These are phyloP conservation scores for Mamestra brassicae DNA, from an alignment of 2,888 invertebrate species.

Conservation along the genomic window DNA sequence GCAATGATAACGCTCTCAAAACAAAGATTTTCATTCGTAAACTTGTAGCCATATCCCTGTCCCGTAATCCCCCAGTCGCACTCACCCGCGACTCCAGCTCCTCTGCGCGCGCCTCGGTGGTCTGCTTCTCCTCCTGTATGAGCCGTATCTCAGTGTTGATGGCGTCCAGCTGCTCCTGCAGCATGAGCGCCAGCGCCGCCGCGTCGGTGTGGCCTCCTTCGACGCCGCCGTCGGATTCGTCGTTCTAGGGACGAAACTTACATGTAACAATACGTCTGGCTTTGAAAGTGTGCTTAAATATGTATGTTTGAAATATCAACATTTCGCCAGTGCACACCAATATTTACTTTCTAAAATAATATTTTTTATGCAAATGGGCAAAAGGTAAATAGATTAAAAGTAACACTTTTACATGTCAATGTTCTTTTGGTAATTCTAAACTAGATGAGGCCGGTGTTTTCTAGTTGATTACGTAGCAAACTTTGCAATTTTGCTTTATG, in stretches of 20 bases:
- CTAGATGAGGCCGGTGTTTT: too few relatives aligned
- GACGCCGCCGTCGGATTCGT: slow-evolving; percentile 85
- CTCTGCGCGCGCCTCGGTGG: slow-evolving; percentile 98
- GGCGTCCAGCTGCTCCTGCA: slow-evolving; percentile 99
- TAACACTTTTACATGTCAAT: too few relatives aligned
- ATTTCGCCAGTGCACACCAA: not conserved
- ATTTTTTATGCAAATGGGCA: too few relatives aligned
- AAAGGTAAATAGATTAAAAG: too few relatives aligned
- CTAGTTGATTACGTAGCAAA: too few relatives aligned
- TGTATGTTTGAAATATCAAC: too few relatives aligned
- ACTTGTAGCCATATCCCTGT: not conserved
- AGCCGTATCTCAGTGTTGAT: slow-evolving; percentile 99
- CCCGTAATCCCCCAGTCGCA: not conserved
- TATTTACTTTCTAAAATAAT: not conserved
- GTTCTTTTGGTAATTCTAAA: too few relatives aligned
- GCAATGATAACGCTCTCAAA: too few relatives aligned
- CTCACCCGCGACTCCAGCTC: slow-evolving; percentile 97
- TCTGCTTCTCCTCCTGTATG: slow-evolving; percentile 98
- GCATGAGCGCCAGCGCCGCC: slow-evolving; percentile 99
- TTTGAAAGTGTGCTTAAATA: not conserved
- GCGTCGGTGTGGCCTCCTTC: slow-evolving; percentile 96
- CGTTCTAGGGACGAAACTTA: slow-evolving; percentile 75
- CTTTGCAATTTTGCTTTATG: too few relatives aligned
- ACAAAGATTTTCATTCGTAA: too few relatives aligned
- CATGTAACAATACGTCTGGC: not conserved